These are phyloP conservation scores for Myripristis murdjan DNA, from an alignment of 2,797 vertebrate genomes.

Conservation along the genomic window DNA sequence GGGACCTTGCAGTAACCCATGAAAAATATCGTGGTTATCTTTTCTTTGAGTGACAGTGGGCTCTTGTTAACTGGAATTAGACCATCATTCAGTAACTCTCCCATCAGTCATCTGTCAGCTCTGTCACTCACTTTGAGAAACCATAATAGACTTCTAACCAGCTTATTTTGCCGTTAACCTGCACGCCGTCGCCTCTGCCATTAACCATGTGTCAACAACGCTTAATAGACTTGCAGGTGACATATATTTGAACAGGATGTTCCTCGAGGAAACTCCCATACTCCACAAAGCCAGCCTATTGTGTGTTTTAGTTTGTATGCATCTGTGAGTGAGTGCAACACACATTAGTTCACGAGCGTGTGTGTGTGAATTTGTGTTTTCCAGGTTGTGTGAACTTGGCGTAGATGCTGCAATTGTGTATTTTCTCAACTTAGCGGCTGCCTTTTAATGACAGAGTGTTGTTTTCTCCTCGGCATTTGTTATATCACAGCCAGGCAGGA, in stretches of 20 bases:
- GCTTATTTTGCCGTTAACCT: not conserved
- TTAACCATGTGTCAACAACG: slow-evolving; percentile 25
- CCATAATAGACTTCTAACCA: not conserved
- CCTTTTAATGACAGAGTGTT: not conserved
- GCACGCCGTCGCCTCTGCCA: not conserved
- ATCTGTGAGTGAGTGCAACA: not conserved
- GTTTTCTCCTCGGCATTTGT: too few relatives aligned
- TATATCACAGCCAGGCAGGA: too few relatives aligned
- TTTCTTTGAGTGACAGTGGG: not conserved
- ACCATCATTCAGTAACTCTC: slow-evolving; percentile 1
- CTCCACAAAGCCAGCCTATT: not conserved
- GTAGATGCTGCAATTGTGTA: not conserved
- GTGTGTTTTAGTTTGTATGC: slow-evolving; percentile 6
- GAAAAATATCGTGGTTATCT: not conserved
- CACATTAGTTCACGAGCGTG: not conserved
- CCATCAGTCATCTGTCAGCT: slow-evolving; percentile 1
- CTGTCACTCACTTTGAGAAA: not conserved
- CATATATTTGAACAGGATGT: slow-evolving; percentile 48
- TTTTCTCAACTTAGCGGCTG: too few relatives aligned
- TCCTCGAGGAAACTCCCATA: slow-evolving; percentile 26
- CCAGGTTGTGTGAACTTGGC: not conserved
- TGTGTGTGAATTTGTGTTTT: slow-evolving; percentile 10
- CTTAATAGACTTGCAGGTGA: slow-evolving; percentile 19
- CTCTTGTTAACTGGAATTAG: not conserved
- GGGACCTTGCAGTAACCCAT: not conserved